Conservation (phyloP, 2,797 vertebrate species). For the Pterois miles region DNA sequence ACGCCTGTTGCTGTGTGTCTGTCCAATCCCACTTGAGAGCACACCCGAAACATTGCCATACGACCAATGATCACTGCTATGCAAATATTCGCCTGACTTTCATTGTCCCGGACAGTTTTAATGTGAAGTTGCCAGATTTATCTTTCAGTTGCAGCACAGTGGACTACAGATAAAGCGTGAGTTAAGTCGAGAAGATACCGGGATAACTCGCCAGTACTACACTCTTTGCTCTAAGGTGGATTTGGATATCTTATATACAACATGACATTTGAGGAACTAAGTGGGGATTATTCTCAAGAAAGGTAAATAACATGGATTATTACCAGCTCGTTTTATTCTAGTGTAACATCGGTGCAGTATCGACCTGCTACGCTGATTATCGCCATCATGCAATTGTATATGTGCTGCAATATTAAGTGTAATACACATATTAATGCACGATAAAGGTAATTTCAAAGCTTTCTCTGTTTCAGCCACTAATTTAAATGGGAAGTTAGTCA, state of each 20-base stretch:
- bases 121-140: conserved; percentile 67
- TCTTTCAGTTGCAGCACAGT: conserved; percentile 54
- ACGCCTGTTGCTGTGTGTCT: conserved; percentile 39
- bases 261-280: conserved; percentile 95
- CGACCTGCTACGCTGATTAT: neutral
- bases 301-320: conserved; percentile 69
- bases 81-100: conserved; percentile 30
- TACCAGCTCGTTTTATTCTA: neutral
- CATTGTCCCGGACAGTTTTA: conserved; percentile 52
- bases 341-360: neutral
- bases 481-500: no score
- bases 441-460: accelerated
- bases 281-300: conserved; percentile 86
- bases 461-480: accelerated
- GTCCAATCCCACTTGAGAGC: conserved; percentile 50
- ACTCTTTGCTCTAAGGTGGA: conserved; percentile 34
- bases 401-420: neutral
- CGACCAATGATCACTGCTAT: conserved; percentile 58
- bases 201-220: neutral
- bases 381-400: neutral
- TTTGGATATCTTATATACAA: conserved; percentile 81
- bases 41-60: conserved; percentile 31
- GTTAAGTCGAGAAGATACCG: conserved; percentile 25
- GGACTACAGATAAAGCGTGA: neutral
- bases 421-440: neutral